Conservation (phyloP, 2,888 invertebrate species). For the Epistrophe eligans region DNA sequence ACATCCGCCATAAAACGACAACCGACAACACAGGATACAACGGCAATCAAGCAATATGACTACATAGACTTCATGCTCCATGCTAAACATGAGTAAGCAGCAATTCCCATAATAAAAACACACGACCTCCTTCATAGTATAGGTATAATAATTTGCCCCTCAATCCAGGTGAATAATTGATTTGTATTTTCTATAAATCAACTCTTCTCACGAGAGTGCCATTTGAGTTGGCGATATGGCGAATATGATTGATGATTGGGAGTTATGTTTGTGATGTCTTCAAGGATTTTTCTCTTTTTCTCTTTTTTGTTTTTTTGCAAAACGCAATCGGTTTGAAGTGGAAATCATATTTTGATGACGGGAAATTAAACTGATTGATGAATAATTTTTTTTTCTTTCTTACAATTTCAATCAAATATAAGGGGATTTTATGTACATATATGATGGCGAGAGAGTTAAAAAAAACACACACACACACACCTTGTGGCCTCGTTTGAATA, state of each 20-base stretch:
- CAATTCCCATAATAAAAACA: not conserved
- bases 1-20: constrained; percentile 41
- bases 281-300: constrained; percentile 30
- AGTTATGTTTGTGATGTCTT: constrained; percentile 36
- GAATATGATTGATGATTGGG: constrained; percentile 50
- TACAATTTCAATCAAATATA: not conserved
- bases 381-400: not conserved
- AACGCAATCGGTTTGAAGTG: constrained; percentile 27
- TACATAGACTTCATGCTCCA: constrained; percentile 6
- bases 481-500: not conserved
- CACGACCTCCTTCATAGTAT: not conserved
- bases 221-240: constrained; percentile 24
- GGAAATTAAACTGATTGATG: constrained; percentile 68
- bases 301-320: too few relatives aligned
- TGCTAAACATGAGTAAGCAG: not conserved
- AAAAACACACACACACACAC: too few relatives aligned
- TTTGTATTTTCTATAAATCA: constrained; percentile 66
- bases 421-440: not conserved
- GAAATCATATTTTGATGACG: constrained; percentile 71
- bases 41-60: constrained; percentile 59
- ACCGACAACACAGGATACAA: constrained; percentile 35
- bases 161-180: constrained; percentile 70
- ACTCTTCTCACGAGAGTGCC: constrained; percentile 3
- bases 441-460: not conserved
- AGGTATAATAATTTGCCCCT: constrained; percentile 36